A percentile compares a stretch with the other conserved stretches of the same genome.
Evolutionary conservation across 2,888 invertebrate species (phyloP).

Genomic region (Reticulitermes lucifugus): DNA sequence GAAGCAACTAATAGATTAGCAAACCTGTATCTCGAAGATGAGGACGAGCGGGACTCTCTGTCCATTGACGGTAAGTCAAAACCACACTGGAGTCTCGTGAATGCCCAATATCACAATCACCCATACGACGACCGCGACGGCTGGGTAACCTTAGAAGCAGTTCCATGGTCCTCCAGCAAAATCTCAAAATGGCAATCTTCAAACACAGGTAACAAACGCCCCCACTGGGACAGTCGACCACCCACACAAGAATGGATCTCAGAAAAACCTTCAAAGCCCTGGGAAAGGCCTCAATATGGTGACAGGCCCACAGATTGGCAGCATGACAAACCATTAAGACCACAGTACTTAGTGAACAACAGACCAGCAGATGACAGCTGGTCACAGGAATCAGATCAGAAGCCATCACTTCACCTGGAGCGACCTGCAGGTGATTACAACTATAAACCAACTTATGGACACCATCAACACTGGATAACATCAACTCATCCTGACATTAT

Average conservation of each 20-base stretch:
- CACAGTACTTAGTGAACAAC: neutral
- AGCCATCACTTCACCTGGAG: neutral
- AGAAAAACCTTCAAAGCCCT: slow-evolving; percentile 28
- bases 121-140: slow-evolving; percentile 78
- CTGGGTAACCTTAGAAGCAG: slow-evolving; percentile 82
- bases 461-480: slow-evolving; percentile 14
- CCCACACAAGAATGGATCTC: slow-evolving; percentile 3
- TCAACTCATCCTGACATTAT: slow-evolving; percentile 64
- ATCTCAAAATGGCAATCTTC: slow-evolving; percentile 84
- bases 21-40: slow-evolving; percentile 55
- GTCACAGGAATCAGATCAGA: neutral
- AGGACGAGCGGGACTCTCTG: slow-evolving; percentile 46
- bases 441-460: slow-evolving; percentile 4
- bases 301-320: slow-evolving; percentile 9
- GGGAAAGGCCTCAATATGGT: slow-evolving; percentile 42
- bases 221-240: neutral
- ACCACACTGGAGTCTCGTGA: slow-evolving; percentile 57
- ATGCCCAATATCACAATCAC: slow-evolving; percentile 62
- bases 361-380: slow-evolving; percentile 6
- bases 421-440: slow-evolving; percentile 30
- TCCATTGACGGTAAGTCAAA: slow-evolving; percentile 56
- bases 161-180: slow-evolving; percentile 84
- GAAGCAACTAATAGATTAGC: slow-evolving; percentile 55
- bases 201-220: slow-evolving; percentile 64
- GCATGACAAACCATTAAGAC: slow-evolving; percentile 3